These are phyloP conservation scores for Onychomys torridus DNA, from an alignment of 2,797 vertebrate species.

Conservation along the genomic window DNA sequence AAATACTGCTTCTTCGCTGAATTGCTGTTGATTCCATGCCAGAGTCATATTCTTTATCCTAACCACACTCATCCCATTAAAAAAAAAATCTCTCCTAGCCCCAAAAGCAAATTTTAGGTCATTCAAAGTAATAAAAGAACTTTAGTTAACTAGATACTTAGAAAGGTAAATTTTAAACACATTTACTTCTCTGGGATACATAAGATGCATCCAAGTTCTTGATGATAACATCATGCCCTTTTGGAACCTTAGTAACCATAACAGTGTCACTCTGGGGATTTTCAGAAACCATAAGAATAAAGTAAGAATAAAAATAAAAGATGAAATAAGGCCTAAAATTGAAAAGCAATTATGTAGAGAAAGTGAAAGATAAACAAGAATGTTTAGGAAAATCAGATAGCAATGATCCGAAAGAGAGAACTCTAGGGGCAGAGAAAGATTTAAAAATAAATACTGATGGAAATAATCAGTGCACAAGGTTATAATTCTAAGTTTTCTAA, in stretches of 20 bases:
- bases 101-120: conserved; percentile 42
- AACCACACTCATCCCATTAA: background rate
- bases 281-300: conserved; percentile 7
- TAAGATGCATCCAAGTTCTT: conserved; percentile 8
- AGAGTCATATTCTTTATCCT: conserved; percentile 35
- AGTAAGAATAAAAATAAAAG: conserved; percentile 62
- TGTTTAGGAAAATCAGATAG: conserved; percentile 74
- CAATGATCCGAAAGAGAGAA: conserved; percentile 53
- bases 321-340: conserved; percentile 54
- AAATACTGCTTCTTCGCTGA: conserved; percentile 60
- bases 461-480: conserved; percentile 66
- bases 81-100: conserved; percentile 24
- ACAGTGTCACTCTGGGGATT: background rate
- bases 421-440: conserved; percentile 48
- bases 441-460: conserved; percentile 49
- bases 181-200: background rate
- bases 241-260: background rate
- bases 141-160: conserved; percentile 54
- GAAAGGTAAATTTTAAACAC: conserved; percentile 43
- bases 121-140: background rate
- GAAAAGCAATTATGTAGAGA: conserved; percentile 52
- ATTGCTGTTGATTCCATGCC: conserved; percentile 31
- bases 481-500: conserved; percentile 72
- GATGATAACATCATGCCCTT: conserved; percentile 4
- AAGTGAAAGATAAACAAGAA: conserved; percentile 62